Base-by-base conservation (phyloP, 2,113 vertebrate species). In the Nettapus auritus region DNA sequence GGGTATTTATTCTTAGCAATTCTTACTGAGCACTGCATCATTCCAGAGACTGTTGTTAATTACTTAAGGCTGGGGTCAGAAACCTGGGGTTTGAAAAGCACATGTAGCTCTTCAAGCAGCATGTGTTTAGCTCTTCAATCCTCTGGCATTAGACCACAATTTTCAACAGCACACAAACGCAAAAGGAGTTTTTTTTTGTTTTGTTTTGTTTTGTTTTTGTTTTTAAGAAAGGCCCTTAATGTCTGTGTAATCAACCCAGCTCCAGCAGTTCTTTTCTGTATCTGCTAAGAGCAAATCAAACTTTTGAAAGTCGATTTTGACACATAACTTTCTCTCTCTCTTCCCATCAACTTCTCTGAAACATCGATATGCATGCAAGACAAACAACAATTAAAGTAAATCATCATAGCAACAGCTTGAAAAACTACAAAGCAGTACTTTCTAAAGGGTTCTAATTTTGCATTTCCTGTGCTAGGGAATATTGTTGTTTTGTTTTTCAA, bases 41-140 rank as follows among this genome's bases (percentile, higher is more conserved):
- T 93, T 94, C 84, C 86, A 86, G 87, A 93, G 67, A 46, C 56
- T 13, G 9, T 64, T 95, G 64, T 94, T 97, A 95, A 97, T 93
- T 93, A 96, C 84, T 91, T 84, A 91, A 90, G 89, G 82, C 71
- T 88, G 42, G 56, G 94, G 93, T 97, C 95, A 97, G 94, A 91
- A 92, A 79, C 73, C 82, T 68, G 55, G 2, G 13, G 91, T 74
- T 77, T 89, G 82, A 95, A 94, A 97, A 88, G 69, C 86, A 94
- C 81, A 48, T n/a, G 57, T 62, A 93, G 86, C 79, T 95, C 82
- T 94, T 96, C 64, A 62, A 52, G 93, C 79, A 95, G 60, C 83
- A 81, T 88, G 82, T 88, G 90, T 94, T 96, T 88, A 67, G 74
- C 81, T 97, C 96, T 96, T 96, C 95, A 96, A 60, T 85, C 52